Conservation (phyloP, 2,888 invertebrate genomes). For the Endotricha flammealis region DNA sequence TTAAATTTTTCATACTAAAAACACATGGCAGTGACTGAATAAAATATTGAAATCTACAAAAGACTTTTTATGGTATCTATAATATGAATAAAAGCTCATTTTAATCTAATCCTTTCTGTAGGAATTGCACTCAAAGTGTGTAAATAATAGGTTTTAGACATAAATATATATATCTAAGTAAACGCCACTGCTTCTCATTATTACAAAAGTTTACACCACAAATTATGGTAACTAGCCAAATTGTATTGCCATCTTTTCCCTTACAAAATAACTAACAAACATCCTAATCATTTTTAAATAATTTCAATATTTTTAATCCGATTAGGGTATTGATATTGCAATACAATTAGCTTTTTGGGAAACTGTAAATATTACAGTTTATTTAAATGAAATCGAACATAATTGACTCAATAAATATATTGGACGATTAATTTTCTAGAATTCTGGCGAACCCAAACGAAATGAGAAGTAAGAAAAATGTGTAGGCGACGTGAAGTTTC, state of each 20-base stretch:
- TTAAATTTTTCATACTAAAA: not conserved
- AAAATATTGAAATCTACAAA: too few species aligned
- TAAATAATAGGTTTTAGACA: not conserved
- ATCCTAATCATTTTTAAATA: not conserved
- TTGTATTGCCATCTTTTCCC: conserved; percentile 7
- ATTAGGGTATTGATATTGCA: not conserved
- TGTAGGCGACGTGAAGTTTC: conserved; percentile 34
- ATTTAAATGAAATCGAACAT: conserved; percentile 18
- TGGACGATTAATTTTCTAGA: conserved; percentile 44
- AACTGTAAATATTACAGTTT: conserved; percentile 24
- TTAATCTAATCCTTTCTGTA: not conserved
- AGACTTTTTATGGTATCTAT: not conserved
- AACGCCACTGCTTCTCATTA: not conserved
- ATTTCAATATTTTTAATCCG: too few species aligned
- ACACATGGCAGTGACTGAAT: conserved; percentile 6
- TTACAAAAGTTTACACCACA: not conserved
- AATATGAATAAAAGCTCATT: not conserved
- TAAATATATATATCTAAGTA: not conserved
- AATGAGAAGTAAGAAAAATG: conserved; percentile 37
- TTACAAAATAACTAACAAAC: conserved; percentile 11
- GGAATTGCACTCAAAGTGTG: not conserved
- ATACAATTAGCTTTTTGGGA: not conserved
- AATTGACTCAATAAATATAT: conserved; percentile 28
- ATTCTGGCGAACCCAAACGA: conserved; percentile 48
- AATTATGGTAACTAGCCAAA: conserved; percentile 13